These are phyloP conservation scores for Caenorhabditis wallacei DNA, from an alignment of 2,888 invertebrate species.

Conservation along the genomic window DNA sequence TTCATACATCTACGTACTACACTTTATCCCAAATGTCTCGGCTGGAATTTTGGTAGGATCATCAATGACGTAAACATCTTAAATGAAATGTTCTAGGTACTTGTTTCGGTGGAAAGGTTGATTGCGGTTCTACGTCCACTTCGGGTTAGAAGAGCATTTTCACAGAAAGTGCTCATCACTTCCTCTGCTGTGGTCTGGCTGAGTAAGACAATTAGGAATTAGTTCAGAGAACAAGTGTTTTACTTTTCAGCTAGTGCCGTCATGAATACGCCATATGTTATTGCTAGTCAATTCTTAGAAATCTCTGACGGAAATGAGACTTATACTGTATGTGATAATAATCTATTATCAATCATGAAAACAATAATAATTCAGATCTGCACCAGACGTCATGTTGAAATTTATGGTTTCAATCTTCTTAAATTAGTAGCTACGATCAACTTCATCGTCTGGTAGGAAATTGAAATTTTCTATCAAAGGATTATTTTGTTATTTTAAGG, in stretches of 20 bases:
- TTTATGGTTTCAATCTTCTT: conserved; percentile 77
- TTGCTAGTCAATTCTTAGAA: conserved; percentile 78
- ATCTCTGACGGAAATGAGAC: conserved; percentile 72
- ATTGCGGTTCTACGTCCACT: conserved; percentile 81
- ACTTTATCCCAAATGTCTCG: conserved; percentile 91
- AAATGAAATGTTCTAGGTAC: conserved; percentile 68
- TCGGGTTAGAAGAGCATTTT: conserved; percentile 77
- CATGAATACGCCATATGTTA: conserved; percentile 81
- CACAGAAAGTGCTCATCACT: conserved; percentile 74
- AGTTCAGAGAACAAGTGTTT: neutral
- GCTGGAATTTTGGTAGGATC: conserved; percentile 90
- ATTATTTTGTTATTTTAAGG: conserved; percentile 69
- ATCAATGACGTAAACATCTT: neutral
- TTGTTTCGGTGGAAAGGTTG: conserved; percentile 80
- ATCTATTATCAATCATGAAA: neutral
- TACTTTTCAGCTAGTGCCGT: conserved; percentile 65
- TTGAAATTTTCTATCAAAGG: conserved; percentile 32
- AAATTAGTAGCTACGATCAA: conserved; percentile 79
- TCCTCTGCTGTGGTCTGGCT: conserved; percentile 79
- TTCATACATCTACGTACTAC: conserved; percentile 93
- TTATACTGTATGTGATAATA: conserved; percentile 60
- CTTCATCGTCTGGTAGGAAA: conserved; percentile 78
- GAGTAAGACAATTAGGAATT: conserved; percentile 29
- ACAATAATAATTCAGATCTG: conserved; percentile 69
- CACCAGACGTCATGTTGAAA: conserved; percentile 72